phyloP scores from a whole-genome alignment of 2,113 vertebrate species.

The Monopterus albus region DNA sequence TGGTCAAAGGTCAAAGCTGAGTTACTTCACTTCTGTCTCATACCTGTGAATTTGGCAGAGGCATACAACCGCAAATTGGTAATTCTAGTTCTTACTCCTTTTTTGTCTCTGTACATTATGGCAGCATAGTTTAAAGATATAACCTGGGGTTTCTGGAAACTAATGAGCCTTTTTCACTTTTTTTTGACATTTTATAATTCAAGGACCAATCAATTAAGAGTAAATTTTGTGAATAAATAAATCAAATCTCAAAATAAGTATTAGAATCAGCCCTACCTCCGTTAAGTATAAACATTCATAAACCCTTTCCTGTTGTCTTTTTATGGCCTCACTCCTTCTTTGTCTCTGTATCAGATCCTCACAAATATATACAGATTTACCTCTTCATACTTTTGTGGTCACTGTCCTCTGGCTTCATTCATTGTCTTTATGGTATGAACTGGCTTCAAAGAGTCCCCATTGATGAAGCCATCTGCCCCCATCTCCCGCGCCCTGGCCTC shows the following conservation, averaged over 20 bases:
- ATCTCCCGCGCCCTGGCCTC: constrained; percentile 63
- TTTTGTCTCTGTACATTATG: too few relatives aligned
- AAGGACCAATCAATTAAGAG: neutral
- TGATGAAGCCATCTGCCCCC: constrained; percentile 73
- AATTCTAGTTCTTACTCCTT: too few relatives aligned
- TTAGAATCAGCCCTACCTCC: neutral
- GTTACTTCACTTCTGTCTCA: too few relatives aligned
- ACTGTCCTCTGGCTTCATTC: constrained; percentile 43
- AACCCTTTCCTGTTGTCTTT: neutral
- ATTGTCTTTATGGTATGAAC: constrained; percentile 63
- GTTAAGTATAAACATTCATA: neutral
- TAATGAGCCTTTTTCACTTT: neutral
- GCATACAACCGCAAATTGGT: too few relatives aligned
- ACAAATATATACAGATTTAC: constrained; percentile 18
- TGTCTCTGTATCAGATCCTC: constrained; percentile 3
- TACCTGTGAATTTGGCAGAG: too few relatives aligned
- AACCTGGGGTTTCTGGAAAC: neutral
- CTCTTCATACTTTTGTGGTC: constrained; percentile 37
- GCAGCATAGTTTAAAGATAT: neutral
- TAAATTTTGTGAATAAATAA: neutral
- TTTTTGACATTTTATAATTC: too few relatives aligned
- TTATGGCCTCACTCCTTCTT: neutral
- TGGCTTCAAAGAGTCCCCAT: constrained; percentile 69
- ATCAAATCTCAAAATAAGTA: neutral
- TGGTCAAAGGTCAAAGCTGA: too few relatives aligned